These are phyloP conservation scores for Drosophila peninsularis DNA, from an alignment of 2,888 invertebrate genomes.

Conservation along the genomic window DNA sequence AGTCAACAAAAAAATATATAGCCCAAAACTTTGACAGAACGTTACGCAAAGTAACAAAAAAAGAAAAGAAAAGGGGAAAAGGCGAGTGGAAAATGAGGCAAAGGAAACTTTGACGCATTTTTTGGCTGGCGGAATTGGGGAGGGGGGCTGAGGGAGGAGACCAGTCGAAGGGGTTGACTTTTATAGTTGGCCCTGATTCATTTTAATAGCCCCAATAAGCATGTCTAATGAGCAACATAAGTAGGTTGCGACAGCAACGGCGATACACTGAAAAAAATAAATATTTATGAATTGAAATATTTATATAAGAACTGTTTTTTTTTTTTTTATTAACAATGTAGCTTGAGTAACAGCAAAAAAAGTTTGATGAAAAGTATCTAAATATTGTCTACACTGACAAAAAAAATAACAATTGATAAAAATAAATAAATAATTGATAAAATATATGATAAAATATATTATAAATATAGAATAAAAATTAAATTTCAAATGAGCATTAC, in stretches of 20 bases:
- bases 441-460: too few species aligned
- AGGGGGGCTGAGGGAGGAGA: slow-evolving; percentile 22
- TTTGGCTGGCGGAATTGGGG: slow-evolving; percentile 32
- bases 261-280: slow-evolving; percentile 6
- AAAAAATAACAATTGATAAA: background rate
- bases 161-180: slow-evolving; percentile 64
- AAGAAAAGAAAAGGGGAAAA: slow-evolving; percentile 6
- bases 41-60: slow-evolving; percentile 28
- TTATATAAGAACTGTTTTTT: too few species aligned
- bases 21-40: slow-evolving; percentile 61
- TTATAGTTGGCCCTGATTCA: slow-evolving; percentile 82
- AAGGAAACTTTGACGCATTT: slow-evolving; percentile 59
- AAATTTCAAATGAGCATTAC: background rate
- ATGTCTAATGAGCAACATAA: slow-evolving; percentile 78
- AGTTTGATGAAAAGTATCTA: too few species aligned
- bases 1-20: slow-evolving; percentile 49
- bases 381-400: background rate
- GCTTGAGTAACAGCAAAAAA: background rate
- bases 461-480: too few species aligned
- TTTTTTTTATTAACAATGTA: too few species aligned
- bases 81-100: slow-evolving; percentile 21
- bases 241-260: slow-evolving; percentile 42
- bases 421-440: background rate
- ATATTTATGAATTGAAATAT: background rate
- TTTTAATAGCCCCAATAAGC: slow-evolving; percentile 81